Evolutionary conservation across 2,113 vertebrate genomes (phyloP).

Genomic region (Suricata suricatta): DNA sequence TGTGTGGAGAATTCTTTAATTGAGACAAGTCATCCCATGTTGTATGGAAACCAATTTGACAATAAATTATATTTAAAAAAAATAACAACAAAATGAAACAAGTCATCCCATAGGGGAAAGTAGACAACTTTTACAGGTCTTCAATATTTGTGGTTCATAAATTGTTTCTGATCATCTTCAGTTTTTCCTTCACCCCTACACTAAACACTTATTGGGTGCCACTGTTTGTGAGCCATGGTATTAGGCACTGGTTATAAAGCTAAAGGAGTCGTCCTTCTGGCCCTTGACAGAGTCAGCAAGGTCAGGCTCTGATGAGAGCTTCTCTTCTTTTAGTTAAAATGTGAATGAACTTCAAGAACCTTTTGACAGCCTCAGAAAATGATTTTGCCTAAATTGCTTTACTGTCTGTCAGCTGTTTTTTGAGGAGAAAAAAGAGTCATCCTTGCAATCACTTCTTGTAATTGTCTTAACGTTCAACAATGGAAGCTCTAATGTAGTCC

Average conservation of each 20-base stretch:
- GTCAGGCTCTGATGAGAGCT: no score
- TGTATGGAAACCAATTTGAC: no score
- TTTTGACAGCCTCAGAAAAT: background rate
- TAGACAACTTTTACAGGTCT: background rate
- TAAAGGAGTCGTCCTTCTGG: background rate
- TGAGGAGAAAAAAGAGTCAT: background rate
- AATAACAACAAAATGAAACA: background rate
- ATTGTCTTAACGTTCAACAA: slow-evolving; percentile 53
- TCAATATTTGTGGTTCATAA: background rate
- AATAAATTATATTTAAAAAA: no score
- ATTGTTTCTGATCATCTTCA: background rate
- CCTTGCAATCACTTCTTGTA: slow-evolving; percentile 38
- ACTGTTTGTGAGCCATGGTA: background rate
- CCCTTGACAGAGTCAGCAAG: no score
- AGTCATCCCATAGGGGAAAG: background rate
- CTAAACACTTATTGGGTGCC: background rate
- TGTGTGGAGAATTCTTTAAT: background rate
- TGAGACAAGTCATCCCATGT: background rate
- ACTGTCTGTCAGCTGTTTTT: background rate
- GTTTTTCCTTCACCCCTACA: background rate
- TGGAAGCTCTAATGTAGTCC: slow-evolving; percentile 9
- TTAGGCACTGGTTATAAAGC: background rate
- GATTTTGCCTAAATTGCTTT: slow-evolving; percentile 45
- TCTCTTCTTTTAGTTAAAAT: background rate
- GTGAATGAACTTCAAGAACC: background rate